phyloP scores from a whole-genome alignment of 2,888 invertebrate species.

The Drosophila algonquin region DNA sequence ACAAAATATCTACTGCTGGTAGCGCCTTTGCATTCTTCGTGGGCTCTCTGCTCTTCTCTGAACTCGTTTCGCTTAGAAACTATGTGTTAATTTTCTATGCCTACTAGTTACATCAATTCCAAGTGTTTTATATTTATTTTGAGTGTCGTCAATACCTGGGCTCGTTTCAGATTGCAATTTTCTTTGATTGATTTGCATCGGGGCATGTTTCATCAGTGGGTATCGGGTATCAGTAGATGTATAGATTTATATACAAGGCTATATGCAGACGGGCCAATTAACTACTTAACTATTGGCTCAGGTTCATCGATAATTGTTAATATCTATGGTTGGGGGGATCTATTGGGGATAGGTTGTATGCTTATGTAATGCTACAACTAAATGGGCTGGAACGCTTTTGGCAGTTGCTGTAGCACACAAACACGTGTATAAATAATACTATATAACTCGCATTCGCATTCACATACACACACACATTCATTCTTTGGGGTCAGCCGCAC shows the following conservation, averaged over 20 bases:
- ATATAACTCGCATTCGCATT: conserved; percentile 38
- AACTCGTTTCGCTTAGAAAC: conserved; percentile 18
- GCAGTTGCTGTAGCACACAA: conserved; percentile 69
- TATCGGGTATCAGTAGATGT: conserved; percentile 19
- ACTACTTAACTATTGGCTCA: conserved; percentile 31
- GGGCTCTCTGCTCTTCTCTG: conserved; percentile 17
- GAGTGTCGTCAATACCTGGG: conserved; percentile 27
- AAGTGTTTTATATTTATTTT: conserved; percentile 28
- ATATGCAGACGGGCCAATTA: conserved; percentile 48
- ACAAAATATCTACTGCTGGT: conserved; percentile 15
- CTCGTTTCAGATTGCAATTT: conserved; percentile 26
- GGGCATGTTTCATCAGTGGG: conserved; percentile 14
- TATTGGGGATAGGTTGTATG: conserved; percentile 24
- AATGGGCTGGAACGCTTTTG: conserved; percentile 59
- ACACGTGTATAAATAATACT: conserved; percentile 66
- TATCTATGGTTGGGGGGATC: not conserved
- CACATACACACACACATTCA: conserved; percentile 16
- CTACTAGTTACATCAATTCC: conserved; percentile 49
- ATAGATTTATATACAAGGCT: conserved; percentile 42
- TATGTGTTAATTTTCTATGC: conserved; percentile 11
- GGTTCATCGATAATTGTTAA: conserved; percentile 40
- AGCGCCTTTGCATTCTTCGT: too few relatives aligned
- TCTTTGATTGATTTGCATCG: conserved; percentile 39
- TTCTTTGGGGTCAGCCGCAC: conserved; percentile 54
- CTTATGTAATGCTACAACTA: conserved; percentile 38